Evolutionary conservation across 2,888 invertebrate species (phyloP).

Genomic region (Agrotis segetum): DNA sequence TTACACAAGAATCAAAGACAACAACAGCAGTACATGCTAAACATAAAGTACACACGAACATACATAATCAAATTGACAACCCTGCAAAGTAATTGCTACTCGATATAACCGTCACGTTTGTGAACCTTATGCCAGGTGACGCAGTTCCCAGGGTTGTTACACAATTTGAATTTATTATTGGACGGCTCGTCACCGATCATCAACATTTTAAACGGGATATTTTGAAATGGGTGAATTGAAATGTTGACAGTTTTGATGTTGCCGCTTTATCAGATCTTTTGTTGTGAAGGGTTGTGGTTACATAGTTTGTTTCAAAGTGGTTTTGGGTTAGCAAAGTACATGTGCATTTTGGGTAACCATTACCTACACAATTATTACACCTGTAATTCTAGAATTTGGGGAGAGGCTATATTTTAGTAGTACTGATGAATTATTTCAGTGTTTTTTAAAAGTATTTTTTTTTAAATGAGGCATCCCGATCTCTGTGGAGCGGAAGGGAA

Average conservation of each 20-base stretch:
- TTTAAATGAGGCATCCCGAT: too few relatives aligned
- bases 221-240: slow-evolving; percentile 39
- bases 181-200: slow-evolving; percentile 30
- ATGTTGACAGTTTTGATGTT: slow-evolving; percentile 3
- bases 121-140: slow-evolving; percentile 35
- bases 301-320: neutral
- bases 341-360: too few relatives aligned
- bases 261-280: slow-evolving; percentile 9
- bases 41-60: slow-evolving; percentile 7
- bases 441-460: too few relatives aligned
- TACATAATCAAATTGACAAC: slow-evolving; percentile 16
- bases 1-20: neutral
- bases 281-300: neutral
- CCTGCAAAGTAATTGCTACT: slow-evolving; percentile 22
- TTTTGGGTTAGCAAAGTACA: neutral
- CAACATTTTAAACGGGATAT: slow-evolving; percentile 24
- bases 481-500: too few relatives aligned
- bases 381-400: too few relatives aligned
- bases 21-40: neutral
- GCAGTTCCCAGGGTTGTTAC: slow-evolving; percentile 42
- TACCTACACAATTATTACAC: too few relatives aligned
- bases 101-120: slow-evolving; percentile 32
- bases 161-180: slow-evolving; percentile 51
- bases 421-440: too few relatives aligned
- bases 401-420: too few relatives aligned